Base-by-base conservation (phyloP, 1,140 invertebrate genomes). In the Nasonia longicornis region DNA sequence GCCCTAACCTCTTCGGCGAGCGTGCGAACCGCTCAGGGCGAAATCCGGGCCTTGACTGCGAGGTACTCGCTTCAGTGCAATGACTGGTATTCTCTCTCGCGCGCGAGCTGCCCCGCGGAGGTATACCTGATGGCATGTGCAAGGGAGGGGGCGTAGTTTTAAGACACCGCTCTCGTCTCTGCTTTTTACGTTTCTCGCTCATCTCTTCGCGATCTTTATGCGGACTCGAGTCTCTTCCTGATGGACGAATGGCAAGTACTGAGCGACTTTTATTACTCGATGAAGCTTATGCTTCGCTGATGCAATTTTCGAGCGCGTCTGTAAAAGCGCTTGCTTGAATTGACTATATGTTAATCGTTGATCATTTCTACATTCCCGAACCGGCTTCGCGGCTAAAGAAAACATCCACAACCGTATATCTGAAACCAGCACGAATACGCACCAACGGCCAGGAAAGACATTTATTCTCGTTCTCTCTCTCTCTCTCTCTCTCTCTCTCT, bases 11-110 rank as follows among this genome's bases (percentile, higher is more conserved):
- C 48, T 63, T 77, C 20, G 74, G 22, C 69, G 69, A 82, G 74
- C 80, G 80, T 82, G 80, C 70, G 80, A 82, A 82, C 70, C 75
- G 75, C 80, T 67, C 11, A 35, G 22, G 75, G 80, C 75, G 52
- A 80, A 42, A 75, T 75, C 72, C 79, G 42, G 58, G 7, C 52
- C 45, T 31, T 45, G 63, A 66, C 22, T 52, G n/a, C 22, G 66
- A 67, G 52, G 76, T 78, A 16, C 66, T 31, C 38, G 66, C 14
- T 48, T 52, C 20, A 14, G 69, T 20, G 69, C 78, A 80, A 80
- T 66, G 78, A 74, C 71, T 80, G 78, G 52, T 74, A 64, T 73
- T 80, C 71, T 63, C 35, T 71, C 69, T n/a, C 22, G 29, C 6
- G 29, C 8, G 22, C 11, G 22, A 31, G 64, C 26, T 31, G 64